Conservation (phyloP, 2,888 invertebrate genomes). For the Adelognathus sp. region DNA sequence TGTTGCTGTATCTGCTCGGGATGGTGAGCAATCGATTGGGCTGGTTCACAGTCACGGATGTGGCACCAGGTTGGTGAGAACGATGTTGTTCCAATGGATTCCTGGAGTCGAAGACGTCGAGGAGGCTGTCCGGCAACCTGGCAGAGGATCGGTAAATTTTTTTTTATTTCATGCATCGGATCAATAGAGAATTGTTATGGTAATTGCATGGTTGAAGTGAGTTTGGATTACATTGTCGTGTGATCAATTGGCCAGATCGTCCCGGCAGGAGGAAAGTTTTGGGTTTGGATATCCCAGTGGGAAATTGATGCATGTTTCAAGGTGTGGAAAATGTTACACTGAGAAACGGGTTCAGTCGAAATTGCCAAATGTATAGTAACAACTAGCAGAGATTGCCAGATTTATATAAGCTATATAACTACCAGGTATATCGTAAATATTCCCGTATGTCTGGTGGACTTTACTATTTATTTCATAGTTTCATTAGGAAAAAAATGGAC, state of each 20-base stretch:
- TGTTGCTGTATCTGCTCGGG: not conserved
- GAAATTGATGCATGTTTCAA: no score
- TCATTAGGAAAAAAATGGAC: no score
- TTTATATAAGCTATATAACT: no score
- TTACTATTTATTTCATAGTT: no score
- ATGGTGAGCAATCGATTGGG: not conserved
- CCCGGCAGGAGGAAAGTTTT: no score
- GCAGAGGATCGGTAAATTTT: not conserved
- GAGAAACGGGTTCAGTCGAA: no score
- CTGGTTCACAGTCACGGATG: not conserved
- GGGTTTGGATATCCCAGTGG: not conserved
- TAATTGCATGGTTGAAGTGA: not conserved
- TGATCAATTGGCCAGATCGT: not conserved
- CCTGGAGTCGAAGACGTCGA: not conserved
- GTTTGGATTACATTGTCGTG: not conserved
- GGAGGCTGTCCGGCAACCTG: not conserved
- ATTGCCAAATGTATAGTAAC: no score
- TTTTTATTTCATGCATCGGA: not conserved
- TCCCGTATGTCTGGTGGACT: no score
- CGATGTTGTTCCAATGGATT: not conserved
- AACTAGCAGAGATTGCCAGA: no score
- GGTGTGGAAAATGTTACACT: no score
- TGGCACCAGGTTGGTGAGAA: not conserved
- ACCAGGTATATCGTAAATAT: no score
- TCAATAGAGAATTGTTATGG: not conserved